Evolutionary conservation across 2,888 invertebrate genomes (phyloP), one percentile per base, ranked within the genome.

Genomic region (Gastracanthus pulcherrimus): DNA sequence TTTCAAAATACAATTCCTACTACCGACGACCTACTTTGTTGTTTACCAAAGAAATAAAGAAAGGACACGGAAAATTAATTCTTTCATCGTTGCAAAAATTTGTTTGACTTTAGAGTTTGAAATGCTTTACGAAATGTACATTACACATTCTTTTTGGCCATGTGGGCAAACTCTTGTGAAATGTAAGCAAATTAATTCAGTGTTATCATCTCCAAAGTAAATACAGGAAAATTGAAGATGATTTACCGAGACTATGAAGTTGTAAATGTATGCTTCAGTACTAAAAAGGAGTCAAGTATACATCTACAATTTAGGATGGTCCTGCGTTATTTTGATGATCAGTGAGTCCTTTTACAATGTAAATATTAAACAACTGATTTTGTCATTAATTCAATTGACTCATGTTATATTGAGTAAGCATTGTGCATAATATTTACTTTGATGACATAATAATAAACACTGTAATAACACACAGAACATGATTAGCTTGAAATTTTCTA

Each of bases 181-280:
- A 70, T 77, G 60, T 36, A 60, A 77, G 60, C 70, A 77, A 77
- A 70, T 70, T 62, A 62, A 70, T 62, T 62, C 70, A 51, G n/a
- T 38, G 36, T 51, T 70, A 77, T 70, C 26, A 23, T 16, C 13
- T 34, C 9, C 11, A 11, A 45, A 48, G 6, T 70, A 13, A 36
- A 36, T 36, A 36, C n/a, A 19, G 2, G 60, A 72, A 19, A 62
- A 64, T 48, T 19, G 19, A 34, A 48, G 29, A 62, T 31, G 48
- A 13, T 29, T 58, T 11, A 58, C 34, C 38, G 9, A 26, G 13
- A 13, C 38, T 26, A 26, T 41, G 9, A 66, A n/a, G n/a, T n/a
- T n/a, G n/a, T n/a, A n/a, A n/a, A 45, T 16, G n/a, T n/a, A 3
- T 45, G n/a, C 51, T 9, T n/a, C 23, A 23, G 55, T n/a, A n/a